Evolutionary conservation across 2,797 vertebrate species (phyloP).

Genomic region (Sebastolobus altivelis): DNA sequence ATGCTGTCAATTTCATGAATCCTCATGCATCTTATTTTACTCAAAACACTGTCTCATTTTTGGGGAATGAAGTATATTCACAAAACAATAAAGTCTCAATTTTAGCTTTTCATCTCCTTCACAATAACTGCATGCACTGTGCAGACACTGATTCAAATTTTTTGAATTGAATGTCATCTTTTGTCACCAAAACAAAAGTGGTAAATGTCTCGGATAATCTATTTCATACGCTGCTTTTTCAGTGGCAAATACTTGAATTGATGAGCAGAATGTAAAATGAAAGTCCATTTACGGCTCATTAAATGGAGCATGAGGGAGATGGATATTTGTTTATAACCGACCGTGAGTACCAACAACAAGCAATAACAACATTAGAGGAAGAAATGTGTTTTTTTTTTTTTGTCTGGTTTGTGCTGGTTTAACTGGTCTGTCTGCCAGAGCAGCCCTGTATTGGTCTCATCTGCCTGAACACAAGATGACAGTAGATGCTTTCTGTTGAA

Average conservation of each 20-base stretch:
- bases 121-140: conserved; percentile 19
- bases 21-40: not conserved
- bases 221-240: conserved; percentile 1
- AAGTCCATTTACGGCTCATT: conserved; percentile 31
- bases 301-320: conserved; percentile 29
- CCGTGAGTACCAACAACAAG: not conserved
- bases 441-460: not conserved
- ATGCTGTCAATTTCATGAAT: not conserved
- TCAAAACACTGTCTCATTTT: conserved; percentile 3
- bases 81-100: conserved; percentile 5
- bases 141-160: conserved; percentile 43
- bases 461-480: not conserved
- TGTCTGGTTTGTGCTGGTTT: not conserved
- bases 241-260: conserved; percentile 18
- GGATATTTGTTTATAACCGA: conserved; percentile 18
- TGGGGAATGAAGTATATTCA: conserved; percentile 2
- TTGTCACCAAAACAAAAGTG: conserved; percentile 36
- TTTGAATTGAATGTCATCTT: conserved; percentile 34
- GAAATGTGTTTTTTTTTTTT: not conserved
- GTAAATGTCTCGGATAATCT: conserved; percentile 30
- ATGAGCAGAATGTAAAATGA: conserved; percentile 21
- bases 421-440: not conserved
- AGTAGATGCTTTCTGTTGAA: not conserved
- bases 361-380: not conserved
- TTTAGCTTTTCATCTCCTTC: conserved; percentile 16